Evolutionary conservation across 2,888 invertebrate genomes (phyloP).

Genomic region (Sialis fuliginosa): DNA sequence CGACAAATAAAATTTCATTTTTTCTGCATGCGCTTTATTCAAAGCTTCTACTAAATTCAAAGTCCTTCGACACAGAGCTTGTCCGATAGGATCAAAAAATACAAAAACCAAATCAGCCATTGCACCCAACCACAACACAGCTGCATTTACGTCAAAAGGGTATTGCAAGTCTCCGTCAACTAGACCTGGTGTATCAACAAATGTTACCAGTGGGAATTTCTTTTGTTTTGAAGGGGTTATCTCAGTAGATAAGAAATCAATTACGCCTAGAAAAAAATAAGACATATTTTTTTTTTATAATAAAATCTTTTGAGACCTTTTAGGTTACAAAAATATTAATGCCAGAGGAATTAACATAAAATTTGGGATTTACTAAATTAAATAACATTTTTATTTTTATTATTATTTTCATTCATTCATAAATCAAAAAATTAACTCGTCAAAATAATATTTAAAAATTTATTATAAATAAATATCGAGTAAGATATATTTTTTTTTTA

Average conservation of each 20-base stretch:
- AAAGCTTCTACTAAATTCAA: constrained; percentile 32
- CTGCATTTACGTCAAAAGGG: constrained; percentile 35
- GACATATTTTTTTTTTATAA: too few relatives aligned
- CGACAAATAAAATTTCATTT: constrained; percentile 32
- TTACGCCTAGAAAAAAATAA: constrained; percentile 26
- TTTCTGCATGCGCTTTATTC: constrained; percentile 29
- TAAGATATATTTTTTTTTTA: too few relatives aligned
- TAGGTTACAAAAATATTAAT: background rate
- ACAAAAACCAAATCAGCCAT: constrained; percentile 35
- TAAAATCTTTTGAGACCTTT: too few relatives aligned
- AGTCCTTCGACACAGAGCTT: constrained; percentile 35
- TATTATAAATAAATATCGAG: too few relatives aligned
- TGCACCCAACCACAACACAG: constrained; percentile 33
- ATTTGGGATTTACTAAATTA: too few relatives aligned
- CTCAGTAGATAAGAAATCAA: constrained; percentile 34
- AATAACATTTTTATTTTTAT: too few relatives aligned
- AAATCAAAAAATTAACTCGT: too few relatives aligned
- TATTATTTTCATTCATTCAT: too few relatives aligned
- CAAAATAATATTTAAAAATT: too few relatives aligned
- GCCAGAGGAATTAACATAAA: background rate
- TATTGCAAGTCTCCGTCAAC: constrained; percentile 41
- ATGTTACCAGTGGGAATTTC: constrained; percentile 34
- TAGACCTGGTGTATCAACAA: constrained; percentile 38
- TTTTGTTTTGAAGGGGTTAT: constrained; percentile 35
- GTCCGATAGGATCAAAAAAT: constrained; percentile 40